Conservation (phyloP, 2,888 invertebrate species). For the Dexiosoma caninum region DNA sequence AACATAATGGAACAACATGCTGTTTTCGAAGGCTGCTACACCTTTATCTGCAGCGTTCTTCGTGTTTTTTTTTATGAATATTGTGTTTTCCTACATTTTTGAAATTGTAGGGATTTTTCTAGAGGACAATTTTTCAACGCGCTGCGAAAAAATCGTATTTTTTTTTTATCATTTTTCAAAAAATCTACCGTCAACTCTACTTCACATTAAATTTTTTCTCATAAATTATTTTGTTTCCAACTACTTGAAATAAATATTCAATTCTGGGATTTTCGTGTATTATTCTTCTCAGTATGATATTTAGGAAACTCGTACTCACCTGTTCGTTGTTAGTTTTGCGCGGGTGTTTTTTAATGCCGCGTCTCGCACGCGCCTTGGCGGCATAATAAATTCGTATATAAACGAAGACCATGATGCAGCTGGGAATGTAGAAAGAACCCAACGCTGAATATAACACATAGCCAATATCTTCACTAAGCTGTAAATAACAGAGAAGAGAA, state of each 20-base stretch:
- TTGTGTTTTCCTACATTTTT: too few relatives aligned
- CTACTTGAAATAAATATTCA: too few relatives aligned
- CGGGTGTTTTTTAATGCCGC: slow-evolving; percentile 90
- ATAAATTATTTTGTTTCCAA: too few relatives aligned
- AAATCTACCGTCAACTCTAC: not conserved
- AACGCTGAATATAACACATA: slow-evolving; percentile 98
- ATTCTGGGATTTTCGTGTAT: not conserved
- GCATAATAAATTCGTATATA: slow-evolving; percentile 99
- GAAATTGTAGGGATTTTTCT: too few relatives aligned
- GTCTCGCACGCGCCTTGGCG: slow-evolving; percentile 92
- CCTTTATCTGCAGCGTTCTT: too few relatives aligned
- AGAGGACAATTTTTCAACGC: too few relatives aligned
- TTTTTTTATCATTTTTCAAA: not conserved
- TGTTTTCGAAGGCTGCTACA: too few relatives aligned
- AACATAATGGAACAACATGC: too few relatives aligned
- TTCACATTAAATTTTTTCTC: too few relatives aligned
- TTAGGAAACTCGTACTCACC: slow-evolving; percentile 69
- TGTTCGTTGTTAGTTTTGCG: slow-evolving; percentile 79
- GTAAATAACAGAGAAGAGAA: slow-evolving; percentile 75
- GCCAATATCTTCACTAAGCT: slow-evolving; percentile 97
- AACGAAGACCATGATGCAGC: slow-evolving; percentile 99
- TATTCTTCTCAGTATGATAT: not conserved
- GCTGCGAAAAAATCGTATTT: too few relatives aligned
- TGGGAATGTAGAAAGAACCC: slow-evolving; percentile 99
- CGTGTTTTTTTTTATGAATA: too few relatives aligned